These are phyloP conservation scores for Rafetus swinhoei DNA, from an alignment of 2,113 vertebrate genomes.

Conservation along the genomic window DNA sequence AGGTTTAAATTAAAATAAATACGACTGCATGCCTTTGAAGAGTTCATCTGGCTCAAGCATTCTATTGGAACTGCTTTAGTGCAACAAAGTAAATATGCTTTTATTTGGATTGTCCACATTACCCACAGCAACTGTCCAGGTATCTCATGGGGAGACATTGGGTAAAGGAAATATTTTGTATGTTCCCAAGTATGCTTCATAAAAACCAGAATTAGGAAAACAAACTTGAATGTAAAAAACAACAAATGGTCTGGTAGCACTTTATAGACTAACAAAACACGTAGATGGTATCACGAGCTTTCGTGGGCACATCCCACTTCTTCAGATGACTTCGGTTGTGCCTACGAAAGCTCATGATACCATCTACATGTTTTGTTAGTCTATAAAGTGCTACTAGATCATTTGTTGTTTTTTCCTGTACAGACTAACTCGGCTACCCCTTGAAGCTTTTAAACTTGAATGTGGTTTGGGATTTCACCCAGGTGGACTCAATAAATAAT, in stretches of 20 bases:
- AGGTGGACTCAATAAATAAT: background rate
- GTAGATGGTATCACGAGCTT: too few relatives aligned
- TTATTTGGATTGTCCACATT: background rate
- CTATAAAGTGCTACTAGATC: too few relatives aligned
- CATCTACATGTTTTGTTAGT: too few relatives aligned
- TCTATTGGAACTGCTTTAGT: background rate
- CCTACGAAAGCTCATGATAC: too few relatives aligned
- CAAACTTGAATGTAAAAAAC: background rate
- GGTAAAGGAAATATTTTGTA: background rate
- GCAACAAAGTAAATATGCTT: slow-evolving; percentile 33
- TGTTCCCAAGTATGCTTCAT: background rate
- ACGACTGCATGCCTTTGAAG: slow-evolving; percentile 36
- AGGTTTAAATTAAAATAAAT: slow-evolving; percentile 69
- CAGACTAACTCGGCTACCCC: too few relatives aligned
- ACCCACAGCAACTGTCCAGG: background rate
- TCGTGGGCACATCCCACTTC: too few relatives aligned
- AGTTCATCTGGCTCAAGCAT: slow-evolving; percentile 45
- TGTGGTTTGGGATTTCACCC: background rate
- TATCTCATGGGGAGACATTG: background rate
- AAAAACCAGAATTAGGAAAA: background rate
- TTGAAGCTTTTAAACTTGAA: too few relatives aligned
- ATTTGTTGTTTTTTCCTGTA: too few relatives aligned
- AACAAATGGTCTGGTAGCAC: too few relatives aligned
- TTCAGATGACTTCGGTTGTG: too few relatives aligned
- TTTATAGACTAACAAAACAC: too few relatives aligned